Base-by-base conservation (phyloP, 2,113 vertebrate genomes). In the Cardinalis cardinalis region DNA sequence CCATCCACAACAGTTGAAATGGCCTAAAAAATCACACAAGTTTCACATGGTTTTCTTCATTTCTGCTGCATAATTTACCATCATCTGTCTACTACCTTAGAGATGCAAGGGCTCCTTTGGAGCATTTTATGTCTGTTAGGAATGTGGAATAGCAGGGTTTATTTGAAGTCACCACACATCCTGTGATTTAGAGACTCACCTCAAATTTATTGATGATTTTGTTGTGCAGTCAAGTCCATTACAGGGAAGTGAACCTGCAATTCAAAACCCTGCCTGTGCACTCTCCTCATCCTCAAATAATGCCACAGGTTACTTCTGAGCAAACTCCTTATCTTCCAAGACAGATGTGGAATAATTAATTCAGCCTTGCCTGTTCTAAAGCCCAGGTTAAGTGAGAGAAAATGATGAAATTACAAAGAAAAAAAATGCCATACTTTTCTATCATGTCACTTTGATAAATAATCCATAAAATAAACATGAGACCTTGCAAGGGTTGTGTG, bases 71-170 rank as follows among this genome's bases (percentile, higher is more conserved):
- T 51, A 49, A 3, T 2, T 38, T 41, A 4, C 13, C 34, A 28
- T 21, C 11, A 7, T 20, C 16, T 21, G 2, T 48, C 23, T 8
- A 9, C 8, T 10, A 12, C 10, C 3, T 70, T 25, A n/a, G 1
- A 77, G 14, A 16, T 78, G 28, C 18, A 52, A 60, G 14, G 32
- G 14, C 8, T 71, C 6, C 3, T 75, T 59, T 41, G 63, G 46
- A 53, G 15, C 13, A 36, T 28, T 53, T 40, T 36, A 4, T 18
- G 5, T 32, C 38, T 74, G 9, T 49, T 12, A 31, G 29, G 14
- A 58, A 13, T 14, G 23, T 23, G 53, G 34, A 41, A 34, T 19
- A 66, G 7, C 19, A 66, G 18, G 3, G 9, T 38, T 55, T 36
- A 49, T 82, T 29, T 88, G 40, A 85, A 88, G 36, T 48, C 49